These are phyloP conservation scores for Centropristis striata DNA, from an alignment of 2,113 vertebrate genomes.

Conservation along the genomic window DNA sequence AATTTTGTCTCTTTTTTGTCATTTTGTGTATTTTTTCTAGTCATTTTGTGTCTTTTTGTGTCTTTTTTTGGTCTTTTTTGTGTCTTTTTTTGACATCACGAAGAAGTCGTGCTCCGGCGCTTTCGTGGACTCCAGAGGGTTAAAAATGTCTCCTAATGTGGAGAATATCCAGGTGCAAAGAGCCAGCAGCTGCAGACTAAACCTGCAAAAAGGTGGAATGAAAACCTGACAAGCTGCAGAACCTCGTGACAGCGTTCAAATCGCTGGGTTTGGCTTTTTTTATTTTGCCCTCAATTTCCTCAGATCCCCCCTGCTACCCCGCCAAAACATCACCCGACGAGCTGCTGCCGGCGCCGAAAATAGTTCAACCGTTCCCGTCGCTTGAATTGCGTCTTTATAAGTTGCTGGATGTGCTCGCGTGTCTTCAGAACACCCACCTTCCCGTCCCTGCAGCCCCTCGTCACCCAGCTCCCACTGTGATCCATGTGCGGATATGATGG, in stretches of 20 bases:
- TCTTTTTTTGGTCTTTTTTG: too few species aligned
- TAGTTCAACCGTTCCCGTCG: background rate
- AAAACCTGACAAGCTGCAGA: constrained; percentile 2
- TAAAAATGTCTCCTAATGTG: background rate
- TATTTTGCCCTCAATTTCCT: constrained; percentile 11
- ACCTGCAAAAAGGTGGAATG: background rate
- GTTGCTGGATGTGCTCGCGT: background rate
- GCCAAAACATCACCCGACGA: background rate
- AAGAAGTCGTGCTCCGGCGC: too few species aligned
- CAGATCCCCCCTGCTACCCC: background rate
- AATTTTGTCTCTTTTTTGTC: too few species aligned
- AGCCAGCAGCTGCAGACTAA: background rate
- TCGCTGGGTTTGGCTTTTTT: background rate
- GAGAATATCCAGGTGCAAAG: background rate
- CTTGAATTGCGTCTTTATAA: constrained; percentile 2
- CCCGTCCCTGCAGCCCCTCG: background rate
- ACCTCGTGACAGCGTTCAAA: background rate
- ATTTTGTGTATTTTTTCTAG: too few species aligned
- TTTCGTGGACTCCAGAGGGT: background rate
- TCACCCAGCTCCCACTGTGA: constrained; percentile 31
- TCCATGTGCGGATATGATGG: constrained; percentile 50
- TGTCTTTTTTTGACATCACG: too few species aligned
- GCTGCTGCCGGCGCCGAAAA: constrained; percentile 1
- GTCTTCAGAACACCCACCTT: constrained; percentile 26
- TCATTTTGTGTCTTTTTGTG: too few species aligned